These are phyloP conservation scores for Drosophila bocki DNA, from an alignment of 1,140 invertebrate species.

Conservation along the genomic window DNA sequence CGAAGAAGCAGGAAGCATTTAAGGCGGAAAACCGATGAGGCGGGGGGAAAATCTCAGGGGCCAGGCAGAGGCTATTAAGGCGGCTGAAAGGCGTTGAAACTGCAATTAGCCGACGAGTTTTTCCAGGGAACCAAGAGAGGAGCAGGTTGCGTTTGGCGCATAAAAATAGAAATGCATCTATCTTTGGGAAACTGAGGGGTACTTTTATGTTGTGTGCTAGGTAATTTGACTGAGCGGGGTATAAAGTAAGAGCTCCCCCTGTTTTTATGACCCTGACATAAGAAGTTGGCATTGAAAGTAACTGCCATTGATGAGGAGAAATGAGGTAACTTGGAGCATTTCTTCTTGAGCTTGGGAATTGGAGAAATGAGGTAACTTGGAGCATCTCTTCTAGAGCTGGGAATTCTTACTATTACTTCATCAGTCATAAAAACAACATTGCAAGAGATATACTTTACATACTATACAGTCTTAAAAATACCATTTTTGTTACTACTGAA, in stretches of 20 bases:
- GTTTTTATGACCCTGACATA: slow-evolving; percentile 18
- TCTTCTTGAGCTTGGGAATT: neutral
- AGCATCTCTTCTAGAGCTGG: neutral
- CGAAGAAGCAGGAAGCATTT: slow-evolving; percentile 37
- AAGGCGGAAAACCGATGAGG: slow-evolving; percentile 13
- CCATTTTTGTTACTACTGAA: neutral
- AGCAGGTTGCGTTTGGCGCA: slow-evolving; percentile 35
- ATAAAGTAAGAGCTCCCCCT: neutral
- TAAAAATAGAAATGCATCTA: slow-evolving; percentile 67
- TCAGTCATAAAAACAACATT: neutral
- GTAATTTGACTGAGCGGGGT: slow-evolving; percentile 37
- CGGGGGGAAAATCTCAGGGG: slow-evolving; percentile 7
- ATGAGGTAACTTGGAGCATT: slow-evolving; percentile 4
- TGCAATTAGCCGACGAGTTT: slow-evolving; percentile 54
- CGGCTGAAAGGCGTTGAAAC: slow-evolving; percentile 68
- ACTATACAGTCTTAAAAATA: too few species aligned
- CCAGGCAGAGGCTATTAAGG: slow-evolving; percentile 59
- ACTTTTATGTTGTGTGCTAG: slow-evolving; percentile 28
- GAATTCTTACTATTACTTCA: slow-evolving; percentile 7
- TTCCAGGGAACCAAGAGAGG: neutral
- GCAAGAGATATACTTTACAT: too few species aligned
- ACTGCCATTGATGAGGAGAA: slow-evolving; percentile 25
- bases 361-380: slow-evolving; percentile 15
- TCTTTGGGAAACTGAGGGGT: slow-evolving; percentile 5
- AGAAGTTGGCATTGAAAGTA: slow-evolving; percentile 14